These are phyloP conservation scores for Anhinga anhinga DNA, from an alignment of 2,113 vertebrate genomes.

Conservation along the genomic window DNA sequence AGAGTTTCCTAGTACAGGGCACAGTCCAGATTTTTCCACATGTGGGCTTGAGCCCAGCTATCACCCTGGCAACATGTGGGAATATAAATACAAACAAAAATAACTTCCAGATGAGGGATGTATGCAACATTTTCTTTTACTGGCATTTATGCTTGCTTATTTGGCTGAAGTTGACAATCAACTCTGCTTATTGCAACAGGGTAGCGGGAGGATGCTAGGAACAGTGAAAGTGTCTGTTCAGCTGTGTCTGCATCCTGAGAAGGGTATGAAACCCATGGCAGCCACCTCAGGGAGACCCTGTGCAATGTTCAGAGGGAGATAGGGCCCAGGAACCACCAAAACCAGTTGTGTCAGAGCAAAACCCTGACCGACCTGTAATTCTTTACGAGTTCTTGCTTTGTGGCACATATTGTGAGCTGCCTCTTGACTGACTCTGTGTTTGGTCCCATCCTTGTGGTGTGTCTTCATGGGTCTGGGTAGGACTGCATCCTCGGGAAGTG, in stretches of 20 bases:
- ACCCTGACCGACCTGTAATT: background rate
- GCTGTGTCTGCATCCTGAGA: background rate
- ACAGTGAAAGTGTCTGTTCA: conserved; percentile 4
- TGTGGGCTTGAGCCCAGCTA: conserved; percentile 56
- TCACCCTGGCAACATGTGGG: conserved; percentile 63
- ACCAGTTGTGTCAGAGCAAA: background rate
- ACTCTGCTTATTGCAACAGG: conserved; percentile 43
- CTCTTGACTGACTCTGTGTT: background rate
- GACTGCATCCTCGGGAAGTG: background rate
- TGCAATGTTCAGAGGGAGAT: background rate
- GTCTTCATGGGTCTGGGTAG: background rate
- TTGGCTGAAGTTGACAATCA: conserved; percentile 46
- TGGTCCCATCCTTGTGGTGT: background rate
- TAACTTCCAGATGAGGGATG: conserved; percentile 65
- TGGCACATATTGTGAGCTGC: rapidly evolving
- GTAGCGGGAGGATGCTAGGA: background rate
- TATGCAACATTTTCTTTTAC: conserved; percentile 66
- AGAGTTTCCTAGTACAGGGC: conserved; percentile 27
- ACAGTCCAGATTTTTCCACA: conserved; percentile 44
- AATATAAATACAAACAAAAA: conserved; percentile 72
- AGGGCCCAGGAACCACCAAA: background rate
- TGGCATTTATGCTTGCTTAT: conserved; percentile 59
- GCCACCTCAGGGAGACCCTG: background rate
- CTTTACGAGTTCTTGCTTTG: background rate
- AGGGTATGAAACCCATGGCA: background rate